phyloP scores from a whole-genome alignment of 2,797 vertebrate genomes.

The Eulemur coronatus region DNA sequence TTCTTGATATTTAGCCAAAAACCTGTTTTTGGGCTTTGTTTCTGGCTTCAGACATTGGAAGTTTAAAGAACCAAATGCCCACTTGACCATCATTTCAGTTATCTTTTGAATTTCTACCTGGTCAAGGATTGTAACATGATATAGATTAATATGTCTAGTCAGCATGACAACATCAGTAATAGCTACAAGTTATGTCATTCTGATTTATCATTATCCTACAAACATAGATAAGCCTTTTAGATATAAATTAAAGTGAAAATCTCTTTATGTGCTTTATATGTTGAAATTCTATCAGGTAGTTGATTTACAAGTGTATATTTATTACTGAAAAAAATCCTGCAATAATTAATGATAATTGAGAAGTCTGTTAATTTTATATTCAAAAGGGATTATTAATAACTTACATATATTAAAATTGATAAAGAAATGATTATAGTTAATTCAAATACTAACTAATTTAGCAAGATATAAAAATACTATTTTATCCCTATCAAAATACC shows the following conservation, averaged over 20 bases:
- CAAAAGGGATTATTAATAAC: neutral
- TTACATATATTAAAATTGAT: neutral
- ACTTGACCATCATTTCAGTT: constrained; percentile 23
- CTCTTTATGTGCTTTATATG: neutral
- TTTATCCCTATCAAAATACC: too few relatives aligned
- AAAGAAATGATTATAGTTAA: neutral
- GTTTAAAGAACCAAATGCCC: constrained; percentile 22
- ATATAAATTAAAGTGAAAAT: constrained; percentile 38
- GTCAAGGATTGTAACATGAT: neutral
- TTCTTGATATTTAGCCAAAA: constrained; percentile 16
- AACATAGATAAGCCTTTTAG: constrained; percentile 21
- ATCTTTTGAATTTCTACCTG: neutral
- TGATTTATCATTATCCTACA: constrained; percentile 27
- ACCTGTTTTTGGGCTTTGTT: neutral
- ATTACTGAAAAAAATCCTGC: neutral
- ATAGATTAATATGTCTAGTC: constrained; percentile 23
- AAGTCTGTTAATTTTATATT: neutral
- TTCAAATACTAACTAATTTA: neutral
- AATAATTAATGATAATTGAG: constrained; percentile 1
- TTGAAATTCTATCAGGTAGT: neutral
- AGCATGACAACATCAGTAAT: constrained; percentile 32
- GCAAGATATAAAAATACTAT: neutral
- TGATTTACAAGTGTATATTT: neutral
- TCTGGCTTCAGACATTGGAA: neutral
- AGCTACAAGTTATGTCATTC: constrained; percentile 44